Conservation (phyloP, 2,888 invertebrate species). For the Troilus luridus region DNA sequence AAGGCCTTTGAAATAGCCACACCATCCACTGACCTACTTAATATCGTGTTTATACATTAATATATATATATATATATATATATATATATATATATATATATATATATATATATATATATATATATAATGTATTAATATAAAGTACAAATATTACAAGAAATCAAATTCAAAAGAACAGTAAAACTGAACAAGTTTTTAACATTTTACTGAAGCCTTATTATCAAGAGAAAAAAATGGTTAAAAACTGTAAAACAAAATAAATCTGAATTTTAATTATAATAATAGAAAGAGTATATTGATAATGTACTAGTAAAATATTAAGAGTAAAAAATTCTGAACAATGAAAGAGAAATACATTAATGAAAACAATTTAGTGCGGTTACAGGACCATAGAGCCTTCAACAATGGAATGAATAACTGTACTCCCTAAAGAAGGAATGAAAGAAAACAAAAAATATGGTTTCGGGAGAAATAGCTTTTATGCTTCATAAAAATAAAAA, state of each 20-base stretch:
- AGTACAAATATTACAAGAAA: too few relatives aligned
- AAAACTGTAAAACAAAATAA: too few relatives aligned
- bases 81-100: background rate
- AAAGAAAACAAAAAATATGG: background rate
- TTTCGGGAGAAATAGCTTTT: background rate
- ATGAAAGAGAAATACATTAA: background rate
- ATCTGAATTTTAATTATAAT: too few relatives aligned
- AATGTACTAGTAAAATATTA: too few relatives aligned
- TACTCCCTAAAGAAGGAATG: background rate
- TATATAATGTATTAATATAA: too few relatives aligned
- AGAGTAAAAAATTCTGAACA: background rate
- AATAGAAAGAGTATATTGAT: too few relatives aligned
- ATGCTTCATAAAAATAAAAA: background rate
- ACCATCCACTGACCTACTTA: background rate
- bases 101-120: background rate
- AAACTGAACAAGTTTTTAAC: too few relatives aligned
- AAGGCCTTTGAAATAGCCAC: background rate
- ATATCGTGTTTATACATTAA: background rate
- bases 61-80: background rate
- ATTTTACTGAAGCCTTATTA: too few relatives aligned
- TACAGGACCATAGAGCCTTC: background rate
- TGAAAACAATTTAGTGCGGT: background rate
- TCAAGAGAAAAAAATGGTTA: too few relatives aligned
- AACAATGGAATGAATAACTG: background rate
- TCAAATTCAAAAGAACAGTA: too few relatives aligned